Evolutionary conservation across 2,113 vertebrate genomes (phyloP).

Genomic region (Sceloporus tristichus): DNA sequence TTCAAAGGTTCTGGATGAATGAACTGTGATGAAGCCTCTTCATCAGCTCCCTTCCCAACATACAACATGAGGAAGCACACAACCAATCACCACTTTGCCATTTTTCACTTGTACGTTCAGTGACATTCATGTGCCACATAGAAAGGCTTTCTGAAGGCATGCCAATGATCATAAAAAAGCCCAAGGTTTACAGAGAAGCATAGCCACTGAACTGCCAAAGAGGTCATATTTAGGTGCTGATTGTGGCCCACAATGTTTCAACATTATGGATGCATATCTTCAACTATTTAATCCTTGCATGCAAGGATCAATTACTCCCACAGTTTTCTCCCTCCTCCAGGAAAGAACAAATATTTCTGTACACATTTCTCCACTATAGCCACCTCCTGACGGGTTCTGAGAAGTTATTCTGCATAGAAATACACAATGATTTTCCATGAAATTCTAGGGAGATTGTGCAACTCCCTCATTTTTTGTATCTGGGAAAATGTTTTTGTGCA

Average conservation of each 20-base stretch:
- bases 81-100: slow-evolving; percentile 41
- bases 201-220: slow-evolving; percentile 8
- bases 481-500: no score
- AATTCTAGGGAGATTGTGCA: no score
- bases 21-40: slow-evolving; percentile 43
- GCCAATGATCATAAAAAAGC: slow-evolving; percentile 32
- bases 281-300: no score
- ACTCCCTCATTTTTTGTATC: no score
- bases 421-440: no score
- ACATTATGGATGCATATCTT: background rate
- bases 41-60: slow-evolving; percentile 47
- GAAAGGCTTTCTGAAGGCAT: slow-evolving; percentile 38
- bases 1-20: slow-evolving; percentile 59
- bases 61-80: slow-evolving; percentile 50
- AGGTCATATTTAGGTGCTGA: accelerated
- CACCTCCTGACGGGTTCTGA: no score
- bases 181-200: background rate
- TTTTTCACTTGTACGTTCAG: background rate
- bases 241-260: background rate
- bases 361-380: no score
- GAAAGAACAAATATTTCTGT: no score
- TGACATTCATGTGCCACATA: slow-evolving; percentile 18
- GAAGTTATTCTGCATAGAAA: no score
- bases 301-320: no score
- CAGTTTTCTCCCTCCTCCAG: no score